Percentiles rank a stretch among this genome's conserved stretches.
phyloP scores from a whole-genome alignment of 2,888 invertebrate genomes.

The Eupithecia vulgata region DNA sequence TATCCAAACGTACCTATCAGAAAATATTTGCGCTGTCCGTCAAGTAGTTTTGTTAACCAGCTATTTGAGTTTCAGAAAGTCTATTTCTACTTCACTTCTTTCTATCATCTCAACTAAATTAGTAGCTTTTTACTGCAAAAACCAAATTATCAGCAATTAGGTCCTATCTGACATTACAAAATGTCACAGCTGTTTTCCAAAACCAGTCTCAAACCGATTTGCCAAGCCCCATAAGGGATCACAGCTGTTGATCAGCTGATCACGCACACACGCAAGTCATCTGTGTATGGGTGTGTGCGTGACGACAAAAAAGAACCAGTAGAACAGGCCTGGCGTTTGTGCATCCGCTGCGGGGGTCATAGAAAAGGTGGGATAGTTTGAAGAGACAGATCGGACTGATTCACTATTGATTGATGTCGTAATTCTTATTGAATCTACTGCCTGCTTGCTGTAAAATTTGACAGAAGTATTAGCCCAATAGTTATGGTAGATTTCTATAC shows the following conservation, averaged over 20 bases:
- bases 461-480: background rate
- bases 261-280: constrained; percentile 54
- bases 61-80: background rate
- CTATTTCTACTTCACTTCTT: background rate
- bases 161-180: constrained; percentile 20
- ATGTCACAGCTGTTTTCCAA: constrained; percentile 33
- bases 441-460: background rate
- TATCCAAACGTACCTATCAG: too few relatives aligned
- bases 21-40: background rate
- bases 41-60: background rate
- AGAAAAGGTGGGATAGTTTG: constrained; percentile 45
- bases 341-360: constrained; percentile 59
- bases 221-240: constrained; percentile 52
- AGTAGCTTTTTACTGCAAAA: background rate
- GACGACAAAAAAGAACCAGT: constrained; percentile 69
- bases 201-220: constrained; percentile 55
- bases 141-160: constrained; percentile 13
- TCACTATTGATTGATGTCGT: background rate
- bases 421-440: background rate
- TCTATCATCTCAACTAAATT: background rate
- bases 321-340: constrained; percentile 66
- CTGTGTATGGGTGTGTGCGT: constrained; percentile 41
- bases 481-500: background rate
- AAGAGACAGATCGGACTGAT: constrained; percentile 10
- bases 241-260: constrained; percentile 78